Base-by-base conservation (phyloP, 2,113 vertebrate species). In the Haemorhous mexicanus region DNA sequence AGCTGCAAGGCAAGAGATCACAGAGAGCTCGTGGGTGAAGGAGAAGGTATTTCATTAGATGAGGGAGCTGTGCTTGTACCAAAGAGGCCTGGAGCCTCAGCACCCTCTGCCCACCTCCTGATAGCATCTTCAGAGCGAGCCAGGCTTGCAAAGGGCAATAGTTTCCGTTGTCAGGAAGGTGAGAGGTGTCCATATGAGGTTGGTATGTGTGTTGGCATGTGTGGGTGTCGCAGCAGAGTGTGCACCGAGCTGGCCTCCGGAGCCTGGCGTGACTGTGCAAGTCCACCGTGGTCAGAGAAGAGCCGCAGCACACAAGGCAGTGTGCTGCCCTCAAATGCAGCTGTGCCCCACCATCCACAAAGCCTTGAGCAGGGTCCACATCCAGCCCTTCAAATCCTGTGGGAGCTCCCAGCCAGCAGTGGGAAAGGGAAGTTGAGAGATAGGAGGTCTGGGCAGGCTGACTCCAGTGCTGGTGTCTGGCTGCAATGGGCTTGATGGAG, bases 111-210 rank as follows among this genome's bases (percentile, higher is more conserved):
- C 59, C 59, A 94, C 72, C 87, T 92, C 47, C 88, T 95, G 95
- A 96, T 78, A 94, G 49, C 85, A 93, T 95, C 95, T 94, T 90
- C 76, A 93, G 79, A 81, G 69, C 0, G 2, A 90, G 46, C 41
- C n/a, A 52, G 56, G 64, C 86, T 89, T 49, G 56, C 53, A 96
- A 96, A 97, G 92, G 69, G 92, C 86, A 93, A 89, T 5, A 4
- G 83, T 97, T 97, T 97, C 96, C 88, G 9, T 6, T 89, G 88
- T 74, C 84, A 93, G 84, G 90, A 87, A 89, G 76, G 90, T 9
- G 37, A 93, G 69, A 90, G 52, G 53, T 96, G 95, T 95, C 95
- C 96, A 84, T 20, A 11, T 2, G 32, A 59, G 83, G 72, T 3
- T 67, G 50, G 33, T 80, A 14, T 33, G 47, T 5, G 1, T 37